Percentiles rank a stretch among this genome's conserved stretches.
Conservation (phyloP, 2,797 vertebrate species). For the Varecia variegata region DNA sequence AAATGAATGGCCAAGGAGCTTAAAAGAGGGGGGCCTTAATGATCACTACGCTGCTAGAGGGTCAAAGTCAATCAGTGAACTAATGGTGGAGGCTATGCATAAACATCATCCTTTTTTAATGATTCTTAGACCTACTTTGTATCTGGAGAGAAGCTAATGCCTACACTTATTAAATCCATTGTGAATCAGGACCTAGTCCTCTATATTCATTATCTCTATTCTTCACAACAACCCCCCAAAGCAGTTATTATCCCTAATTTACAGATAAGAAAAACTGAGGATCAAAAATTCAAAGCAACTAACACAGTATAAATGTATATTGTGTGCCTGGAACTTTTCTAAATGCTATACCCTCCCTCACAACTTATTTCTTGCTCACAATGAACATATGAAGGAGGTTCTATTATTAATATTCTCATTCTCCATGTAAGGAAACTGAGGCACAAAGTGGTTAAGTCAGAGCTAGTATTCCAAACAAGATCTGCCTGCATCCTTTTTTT, state of each 20-base stretch:
- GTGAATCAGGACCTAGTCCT: neutral
- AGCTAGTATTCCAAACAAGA: neutral
- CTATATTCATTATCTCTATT: neutral
- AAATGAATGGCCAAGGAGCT: neutral
- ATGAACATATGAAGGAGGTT: neutral
- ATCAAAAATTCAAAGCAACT: neutral
- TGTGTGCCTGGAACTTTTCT: neutral
- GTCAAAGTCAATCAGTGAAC: neutral
- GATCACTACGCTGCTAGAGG: rapidly evolving
- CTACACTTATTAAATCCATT: neutral
- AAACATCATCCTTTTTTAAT: neutral
- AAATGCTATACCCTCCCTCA: neutral
- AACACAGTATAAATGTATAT: neutral
- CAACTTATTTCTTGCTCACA: neutral
- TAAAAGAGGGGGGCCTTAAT: neutral
- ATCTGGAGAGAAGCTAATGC: neutral
- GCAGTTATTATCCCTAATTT: neutral
- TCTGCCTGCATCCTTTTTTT: neutral
- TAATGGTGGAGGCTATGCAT: neutral
- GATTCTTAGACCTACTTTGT: neutral
- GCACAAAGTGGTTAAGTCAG: neutral
- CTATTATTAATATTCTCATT: neutral
- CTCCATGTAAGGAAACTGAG: neutral
- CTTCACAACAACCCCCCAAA: neutral
- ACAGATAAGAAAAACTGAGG: neutral